Evolutionary conservation across 2,797 vertebrate species (phyloP), one percentile per base, ranked within the genome.

Genomic region (Sebastes kiyomatsui): DNA sequence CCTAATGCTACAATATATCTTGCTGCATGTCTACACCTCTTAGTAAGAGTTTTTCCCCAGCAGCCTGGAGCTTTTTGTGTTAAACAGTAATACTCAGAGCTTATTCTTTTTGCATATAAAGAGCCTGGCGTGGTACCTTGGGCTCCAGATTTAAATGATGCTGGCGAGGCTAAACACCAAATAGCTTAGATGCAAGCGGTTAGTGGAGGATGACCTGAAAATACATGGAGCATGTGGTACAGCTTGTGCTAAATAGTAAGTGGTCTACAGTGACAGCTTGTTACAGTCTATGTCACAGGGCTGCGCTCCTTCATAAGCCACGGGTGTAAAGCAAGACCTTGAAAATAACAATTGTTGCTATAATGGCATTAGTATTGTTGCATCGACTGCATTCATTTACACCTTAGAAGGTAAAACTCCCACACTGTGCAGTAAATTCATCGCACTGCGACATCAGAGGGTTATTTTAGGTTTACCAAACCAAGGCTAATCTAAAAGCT

Each of bases 101-200:
- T 90, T 78, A 69, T 72, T 88, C 33, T 80, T 73, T 87, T 77
- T 81, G 62, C 76, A 84, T 77, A 75, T 84, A 59, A 87, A 90
- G 72, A 83, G 77, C 59, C 62, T 70, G 28, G 30, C 2, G 46
- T 60, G 61, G 54, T 46, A 82, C 72, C 80, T 81, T 84, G 35
- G 85, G 88, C 77, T 83, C 22, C 71, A 77, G 68, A 80, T 82
- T 67, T 59, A 59, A 88, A 89, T 79, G 55, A 78, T 73, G 59
- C 79, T 87, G 72, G 72, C 76, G 87, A 82, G 64, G 72, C 72
- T 73, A 73, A 72, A 77, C 69, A 75, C 28, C 23, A 1, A 70
- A 75, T 75, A 78, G 82, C 75, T 58, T 55, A 38, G 75, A 73
- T 72, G 79, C 65, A 70, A 77, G 67, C 3, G 4, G 62, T 82